Percentiles rank a stretch among this genome's conserved stretches.
phyloP scores from a whole-genome alignment of 1,140 invertebrate genomes.

The Uloborus diversus region DNA sequence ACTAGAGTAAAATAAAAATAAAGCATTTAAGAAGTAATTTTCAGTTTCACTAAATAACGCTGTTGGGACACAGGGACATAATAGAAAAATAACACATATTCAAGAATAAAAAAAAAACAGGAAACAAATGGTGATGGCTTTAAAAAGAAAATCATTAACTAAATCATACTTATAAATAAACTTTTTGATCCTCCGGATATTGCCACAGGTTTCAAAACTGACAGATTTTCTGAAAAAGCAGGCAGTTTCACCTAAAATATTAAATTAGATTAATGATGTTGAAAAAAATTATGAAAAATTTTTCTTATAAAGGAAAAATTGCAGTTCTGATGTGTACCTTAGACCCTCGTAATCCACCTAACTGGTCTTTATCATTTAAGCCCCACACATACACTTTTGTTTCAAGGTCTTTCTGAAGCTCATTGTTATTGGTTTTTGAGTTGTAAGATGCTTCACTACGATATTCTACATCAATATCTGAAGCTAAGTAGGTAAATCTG shows the following conservation, averaged over 20 bases:
- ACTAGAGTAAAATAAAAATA: too few relatives aligned
- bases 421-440: constrained; percentile 4
- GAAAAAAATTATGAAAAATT: not conserved
- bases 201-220: constrained; percentile 83
- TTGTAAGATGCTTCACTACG: constrained; percentile 67
- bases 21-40: too few relatives aligned
- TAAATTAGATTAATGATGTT: too few relatives aligned
- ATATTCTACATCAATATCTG: constrained; percentile 76
- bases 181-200: constrained; percentile 95
- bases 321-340: constrained; percentile 75
- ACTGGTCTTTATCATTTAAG: constrained; percentile 95
- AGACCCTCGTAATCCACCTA: constrained; percentile 93
- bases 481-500: constrained; percentile 80
- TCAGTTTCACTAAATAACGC: too few relatives aligned
- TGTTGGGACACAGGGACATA: too few relatives aligned
- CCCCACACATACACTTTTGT: constrained; percentile 91
- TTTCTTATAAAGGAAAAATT: not conserved
- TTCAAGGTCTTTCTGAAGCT: constrained; percentile 58
- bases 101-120: too few relatives aligned
- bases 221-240: constrained; percentile 83
- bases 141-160: not conserved
- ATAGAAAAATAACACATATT: too few relatives aligned
- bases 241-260: constrained; percentile 77
- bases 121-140: not conserved
- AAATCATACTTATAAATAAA: constrained; percentile 77